These are phyloP conservation scores for Cremastobaeus sp. DNA, from an alignment of 2,888 invertebrate species.

Conservation along the genomic window DNA sequence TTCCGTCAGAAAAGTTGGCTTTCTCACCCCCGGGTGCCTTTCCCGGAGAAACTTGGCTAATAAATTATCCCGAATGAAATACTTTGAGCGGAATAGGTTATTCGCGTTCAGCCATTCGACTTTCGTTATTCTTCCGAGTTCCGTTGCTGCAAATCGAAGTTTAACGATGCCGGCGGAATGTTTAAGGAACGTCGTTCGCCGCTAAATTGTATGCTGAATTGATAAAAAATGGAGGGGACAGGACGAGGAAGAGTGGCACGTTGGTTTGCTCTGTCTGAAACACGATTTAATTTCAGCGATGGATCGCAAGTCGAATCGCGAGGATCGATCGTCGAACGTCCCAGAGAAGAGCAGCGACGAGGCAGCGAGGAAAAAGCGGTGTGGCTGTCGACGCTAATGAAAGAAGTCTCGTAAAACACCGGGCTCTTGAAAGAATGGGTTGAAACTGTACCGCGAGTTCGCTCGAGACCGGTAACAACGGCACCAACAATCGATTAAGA, in stretches of 20 bases:
- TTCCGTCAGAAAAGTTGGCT: slow-evolving; percentile 38
- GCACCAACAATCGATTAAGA: slow-evolving; percentile 15
- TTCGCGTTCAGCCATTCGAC: slow-evolving; percentile 11
- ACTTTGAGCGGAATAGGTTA: slow-evolving; percentile 24
- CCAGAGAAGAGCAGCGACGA: slow-evolving; percentile 24
- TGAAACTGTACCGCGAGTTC: slow-evolving; percentile 62
- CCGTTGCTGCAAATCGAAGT: slow-evolving; percentile 25
- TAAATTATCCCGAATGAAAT: slow-evolving; percentile 44
- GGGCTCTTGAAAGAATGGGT: slow-evolving; percentile 67
- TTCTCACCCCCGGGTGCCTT: slow-evolving; percentile 24
- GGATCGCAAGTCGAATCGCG: slow-evolving; percentile 65
- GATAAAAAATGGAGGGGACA: not conserved
- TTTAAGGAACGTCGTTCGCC: slow-evolving; percentile 8
- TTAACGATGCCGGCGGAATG: slow-evolving; percentile 23
- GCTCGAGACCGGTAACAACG: slow-evolving; percentile 19
- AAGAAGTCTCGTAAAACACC: slow-evolving; percentile 14
- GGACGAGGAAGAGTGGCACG: not conserved
- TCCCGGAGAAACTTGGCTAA: slow-evolving; percentile 30
- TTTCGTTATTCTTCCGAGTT: slow-evolving; percentile 20
- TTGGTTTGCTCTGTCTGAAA: slow-evolving; percentile 9
- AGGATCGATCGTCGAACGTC: slow-evolving; percentile 46
- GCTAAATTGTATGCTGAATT: not conserved
- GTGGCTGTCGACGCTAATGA: slow-evolving; percentile 29
- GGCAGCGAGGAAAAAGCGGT: slow-evolving; percentile 53
- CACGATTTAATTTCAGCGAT: slow-evolving; percentile 71